phyloP scores from a whole-genome alignment of 1,140 invertebrate species.

The Drosophila ohnishii region DNA sequence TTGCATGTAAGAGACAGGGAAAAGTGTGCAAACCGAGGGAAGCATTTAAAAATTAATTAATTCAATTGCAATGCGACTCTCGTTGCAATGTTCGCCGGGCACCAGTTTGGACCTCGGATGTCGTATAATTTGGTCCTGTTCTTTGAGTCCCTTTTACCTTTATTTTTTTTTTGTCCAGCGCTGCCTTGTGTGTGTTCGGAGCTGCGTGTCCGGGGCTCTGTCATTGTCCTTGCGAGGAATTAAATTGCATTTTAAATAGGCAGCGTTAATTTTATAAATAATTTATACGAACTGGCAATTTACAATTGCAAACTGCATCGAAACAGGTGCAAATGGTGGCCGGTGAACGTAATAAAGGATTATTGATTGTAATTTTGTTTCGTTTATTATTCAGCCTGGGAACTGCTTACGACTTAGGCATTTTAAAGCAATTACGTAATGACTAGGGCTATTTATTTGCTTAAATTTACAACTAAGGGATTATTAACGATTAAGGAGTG shows the following conservation, averaged over 20 bases:
- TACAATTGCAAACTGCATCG: constrained; percentile 27
- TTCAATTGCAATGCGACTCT: constrained; percentile 65
- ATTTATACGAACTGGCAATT: constrained; percentile 51
- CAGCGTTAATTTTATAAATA: constrained; percentile 49
- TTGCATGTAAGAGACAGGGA: constrained; percentile 61
- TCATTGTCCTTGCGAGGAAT: constrained; percentile 52
- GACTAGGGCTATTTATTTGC: background rate
- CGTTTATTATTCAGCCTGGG: constrained; percentile 7
- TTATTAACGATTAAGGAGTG: background rate
- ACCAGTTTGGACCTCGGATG: constrained; percentile 3
- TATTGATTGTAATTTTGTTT: constrained; percentile 15
- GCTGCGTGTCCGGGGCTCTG: constrained; percentile 39
- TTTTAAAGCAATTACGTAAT: constrained; percentile 9
- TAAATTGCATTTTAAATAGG: constrained; percentile 63
- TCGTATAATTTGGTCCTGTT: constrained; percentile 58
- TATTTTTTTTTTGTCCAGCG: background rate
- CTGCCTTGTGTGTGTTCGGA: constrained; percentile 2
- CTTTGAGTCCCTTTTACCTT: constrained; percentile 34
- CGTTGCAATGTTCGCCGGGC: constrained; percentile 34
- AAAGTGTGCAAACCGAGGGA: constrained; percentile 42
- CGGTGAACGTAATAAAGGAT: constrained; percentile 3
- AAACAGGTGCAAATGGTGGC: constrained; percentile 25
- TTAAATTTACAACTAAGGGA: background rate
- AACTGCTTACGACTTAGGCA: constrained; percentile 9
- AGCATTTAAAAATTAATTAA: constrained; percentile 74